Conservation (phyloP, 2,113 vertebrate genomes). For the Amphilophus citrinellus region DNA sequence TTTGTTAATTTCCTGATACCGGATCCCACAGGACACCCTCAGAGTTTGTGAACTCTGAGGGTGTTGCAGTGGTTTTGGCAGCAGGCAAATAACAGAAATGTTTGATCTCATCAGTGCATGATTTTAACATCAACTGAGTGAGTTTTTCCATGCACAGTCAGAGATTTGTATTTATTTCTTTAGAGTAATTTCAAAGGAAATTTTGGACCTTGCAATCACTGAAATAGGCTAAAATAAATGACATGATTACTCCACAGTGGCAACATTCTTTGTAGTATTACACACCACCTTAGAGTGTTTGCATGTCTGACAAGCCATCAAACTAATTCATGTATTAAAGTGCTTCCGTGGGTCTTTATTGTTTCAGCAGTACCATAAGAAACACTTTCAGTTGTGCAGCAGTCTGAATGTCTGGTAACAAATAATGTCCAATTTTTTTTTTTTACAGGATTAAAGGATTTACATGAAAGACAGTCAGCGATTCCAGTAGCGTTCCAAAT, state of each 20-base stretch:
- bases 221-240: too few relatives aligned
- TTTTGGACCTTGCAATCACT: too few relatives aligned
- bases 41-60: too few relatives aligned
- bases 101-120: too few relatives aligned
- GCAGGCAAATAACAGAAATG: too few relatives aligned
- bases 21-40: too few relatives aligned
- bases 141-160: too few relatives aligned
- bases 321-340: neutral
- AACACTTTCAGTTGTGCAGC: neutral
- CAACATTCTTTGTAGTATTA: neutral
- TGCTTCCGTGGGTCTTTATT: neutral
- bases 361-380: neutral
- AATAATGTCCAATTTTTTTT: neutral
- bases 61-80: too few relatives aligned
- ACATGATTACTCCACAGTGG: neutral
- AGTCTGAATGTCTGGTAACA: neutral
- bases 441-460: constrained; percentile 15
- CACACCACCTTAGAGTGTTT: neutral
- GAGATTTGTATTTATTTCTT: too few relatives aligned
- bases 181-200: too few relatives aligned
- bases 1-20: too few relatives aligned
- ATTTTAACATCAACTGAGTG: too few relatives aligned
- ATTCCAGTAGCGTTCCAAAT: neutral
- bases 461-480: neutral
- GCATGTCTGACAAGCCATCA: neutral